Evolutionary conservation across 2,888 invertebrate genomes (phyloP).

Genomic region (Meiosimyza decipiens): DNA sequence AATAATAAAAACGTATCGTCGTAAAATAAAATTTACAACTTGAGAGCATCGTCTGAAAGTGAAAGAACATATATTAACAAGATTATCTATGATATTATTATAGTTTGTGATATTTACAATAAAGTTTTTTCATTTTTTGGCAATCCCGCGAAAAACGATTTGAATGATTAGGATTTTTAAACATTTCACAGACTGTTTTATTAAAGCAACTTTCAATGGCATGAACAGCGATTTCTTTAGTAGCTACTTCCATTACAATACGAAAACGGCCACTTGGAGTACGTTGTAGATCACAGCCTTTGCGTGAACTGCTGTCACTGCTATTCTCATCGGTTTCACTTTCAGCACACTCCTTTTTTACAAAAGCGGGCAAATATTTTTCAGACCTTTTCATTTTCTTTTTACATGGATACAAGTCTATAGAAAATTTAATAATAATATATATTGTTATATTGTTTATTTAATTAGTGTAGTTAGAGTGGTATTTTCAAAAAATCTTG

Average conservation of each 20-base stretch:
- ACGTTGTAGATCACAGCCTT: constrained; percentile 23
- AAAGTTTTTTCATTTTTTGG: constrained; percentile 41
- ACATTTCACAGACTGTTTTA: constrained; percentile 44
- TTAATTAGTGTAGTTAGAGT: too few species aligned
- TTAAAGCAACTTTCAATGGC: constrained; percentile 40
- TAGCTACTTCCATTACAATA: constrained; percentile 36
- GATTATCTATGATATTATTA: too few species aligned
- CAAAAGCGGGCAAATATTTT: background rate
- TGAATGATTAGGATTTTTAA: constrained; percentile 39
- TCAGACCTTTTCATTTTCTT: constrained; percentile 24
- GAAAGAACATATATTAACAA: background rate
- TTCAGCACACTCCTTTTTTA: constrained; percentile 17
- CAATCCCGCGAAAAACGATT: constrained; percentile 34
- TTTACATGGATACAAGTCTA: constrained; percentile 30
- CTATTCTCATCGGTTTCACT: constrained; percentile 38
- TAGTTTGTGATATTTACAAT: constrained; percentile 21
- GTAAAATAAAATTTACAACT: background rate
- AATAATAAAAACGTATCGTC: too few species aligned
- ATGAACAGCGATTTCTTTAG: constrained; percentile 34
- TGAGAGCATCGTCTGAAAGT: constrained; percentile 19
- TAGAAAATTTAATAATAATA: constrained; percentile 21
- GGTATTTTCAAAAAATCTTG: background rate
- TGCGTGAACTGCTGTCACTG: constrained; percentile 15
- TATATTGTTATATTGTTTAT: too few species aligned
- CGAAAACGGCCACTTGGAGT: constrained; percentile 41